A percentile compares a stretch with the other conserved stretches of the same genome.
Conservation (phyloP, 2,113 vertebrate species). For the Monarcha castaneiventris region DNA sequence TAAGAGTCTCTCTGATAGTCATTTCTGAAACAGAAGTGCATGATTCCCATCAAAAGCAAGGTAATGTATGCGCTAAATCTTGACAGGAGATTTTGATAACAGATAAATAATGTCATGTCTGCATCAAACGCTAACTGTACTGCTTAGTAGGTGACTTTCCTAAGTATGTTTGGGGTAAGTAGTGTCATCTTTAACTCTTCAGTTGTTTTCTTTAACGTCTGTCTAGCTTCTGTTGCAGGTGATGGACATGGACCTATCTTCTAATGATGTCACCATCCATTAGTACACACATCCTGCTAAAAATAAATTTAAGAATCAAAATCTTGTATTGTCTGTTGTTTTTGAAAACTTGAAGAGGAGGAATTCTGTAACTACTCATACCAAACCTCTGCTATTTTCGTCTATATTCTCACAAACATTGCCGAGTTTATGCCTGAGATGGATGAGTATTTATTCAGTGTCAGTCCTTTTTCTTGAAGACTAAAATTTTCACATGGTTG, state of each 20-base stretch:
- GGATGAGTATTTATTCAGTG: background rate
- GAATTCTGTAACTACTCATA: background rate
- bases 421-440: background rate
- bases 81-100: background rate
- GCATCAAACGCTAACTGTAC: constrained; percentile 18
- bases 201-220: constrained; percentile 79
- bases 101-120: background rate
- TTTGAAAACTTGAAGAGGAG: constrained; percentile 65
- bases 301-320: constrained; percentile 84
- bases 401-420: background rate
- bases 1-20: background rate
- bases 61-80: background rate
- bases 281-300: constrained; percentile 80
- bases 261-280: constrained; percentile 76
- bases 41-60: background rate
- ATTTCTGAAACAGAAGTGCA: background rate
- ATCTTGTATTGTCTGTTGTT: constrained; percentile 87
- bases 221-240: constrained; percentile 88
- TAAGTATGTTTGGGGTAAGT: constrained; percentile 70
- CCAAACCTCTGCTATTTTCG: background rate
- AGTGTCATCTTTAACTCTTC: constrained; percentile 47
- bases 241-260: constrained; percentile 77
- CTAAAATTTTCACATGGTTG: background rate
- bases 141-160: constrained; percentile 33
- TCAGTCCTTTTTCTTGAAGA: background rate